Evolutionary conservation across 2,113 vertebrate species (phyloP).

Genomic region (Sarotherodon lohbergeri): DNA sequence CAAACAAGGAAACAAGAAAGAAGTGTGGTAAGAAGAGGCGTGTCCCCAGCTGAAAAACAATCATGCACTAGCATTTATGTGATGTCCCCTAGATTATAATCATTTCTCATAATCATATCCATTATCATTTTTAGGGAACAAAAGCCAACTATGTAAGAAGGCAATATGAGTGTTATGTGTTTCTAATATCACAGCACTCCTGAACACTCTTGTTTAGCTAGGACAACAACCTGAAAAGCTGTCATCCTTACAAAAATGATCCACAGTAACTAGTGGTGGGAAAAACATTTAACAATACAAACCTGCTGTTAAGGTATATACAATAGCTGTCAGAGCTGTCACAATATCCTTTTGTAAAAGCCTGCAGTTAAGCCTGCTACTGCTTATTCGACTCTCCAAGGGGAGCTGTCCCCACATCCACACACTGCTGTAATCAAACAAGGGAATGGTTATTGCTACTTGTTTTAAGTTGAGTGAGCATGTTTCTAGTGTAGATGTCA

Average conservation of each 20-base stretch:
- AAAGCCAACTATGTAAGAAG: background rate
- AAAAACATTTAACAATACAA: background rate
- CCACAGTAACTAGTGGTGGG: background rate
- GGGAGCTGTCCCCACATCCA: background rate
- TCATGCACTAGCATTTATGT: background rate
- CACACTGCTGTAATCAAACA: background rate
- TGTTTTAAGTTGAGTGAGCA: background rate
- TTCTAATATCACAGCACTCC: accelerated
- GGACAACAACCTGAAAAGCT: background rate
- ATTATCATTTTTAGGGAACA: background rate
- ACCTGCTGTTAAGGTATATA: background rate
- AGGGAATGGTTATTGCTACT: background rate
- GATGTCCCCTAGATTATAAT: background rate
- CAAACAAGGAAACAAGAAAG: background rate
- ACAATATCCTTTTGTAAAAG: background rate
- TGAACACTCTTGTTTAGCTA: background rate
- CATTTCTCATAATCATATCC: background rate
- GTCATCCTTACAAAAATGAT: background rate
- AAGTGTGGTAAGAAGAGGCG: background rate
- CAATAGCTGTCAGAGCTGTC: background rate
- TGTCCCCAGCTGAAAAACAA: background rate
- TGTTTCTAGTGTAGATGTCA: slow-evolving; percentile 13
- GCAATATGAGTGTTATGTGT: background rate
- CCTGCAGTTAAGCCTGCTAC: background rate
- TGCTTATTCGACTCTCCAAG: background rate